phyloP scores from a whole-genome alignment of 2,113 vertebrate genomes.

The Prietella phreatophila region DNA sequence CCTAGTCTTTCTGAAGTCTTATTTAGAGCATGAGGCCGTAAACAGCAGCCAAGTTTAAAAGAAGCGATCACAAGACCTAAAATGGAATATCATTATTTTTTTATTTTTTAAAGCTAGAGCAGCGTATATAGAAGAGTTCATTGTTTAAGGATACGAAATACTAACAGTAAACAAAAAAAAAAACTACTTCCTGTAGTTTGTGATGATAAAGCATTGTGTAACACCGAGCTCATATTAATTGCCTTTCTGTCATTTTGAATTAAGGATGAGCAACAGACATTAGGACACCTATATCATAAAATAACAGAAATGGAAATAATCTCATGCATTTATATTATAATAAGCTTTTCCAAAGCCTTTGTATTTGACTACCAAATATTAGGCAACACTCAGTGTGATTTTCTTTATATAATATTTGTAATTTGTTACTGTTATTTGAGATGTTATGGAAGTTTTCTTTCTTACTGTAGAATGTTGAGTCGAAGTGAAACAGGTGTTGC shows the following conservation, averaged over 20 bases:
- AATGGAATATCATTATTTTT: background rate
- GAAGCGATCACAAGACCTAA: background rate
- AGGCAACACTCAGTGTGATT: background rate
- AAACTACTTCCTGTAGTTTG: background rate
- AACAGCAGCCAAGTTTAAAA: background rate
- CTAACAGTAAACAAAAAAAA: background rate
- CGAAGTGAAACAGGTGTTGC: constrained; percentile 4
- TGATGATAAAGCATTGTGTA: background rate
- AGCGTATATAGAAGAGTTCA: background rate
- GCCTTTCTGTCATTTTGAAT: background rate
- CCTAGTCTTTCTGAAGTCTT: background rate
- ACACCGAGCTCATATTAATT: background rate
- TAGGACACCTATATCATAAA: background rate
- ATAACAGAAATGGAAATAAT: background rate
- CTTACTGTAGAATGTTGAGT: background rate
- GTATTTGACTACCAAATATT: background rate
- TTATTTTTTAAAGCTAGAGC: background rate
- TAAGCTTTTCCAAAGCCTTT: background rate
- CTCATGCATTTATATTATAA: background rate
- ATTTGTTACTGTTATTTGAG: background rate
- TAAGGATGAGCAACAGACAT: background rate
- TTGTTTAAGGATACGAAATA: background rate
- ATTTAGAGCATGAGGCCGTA: background rate
- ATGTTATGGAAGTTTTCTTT: background rate
- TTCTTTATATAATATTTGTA: background rate